Evolutionary conservation across 1,140 invertebrate species (phyloP), one percentile per base, ranked within the genome.

Genomic region (Steinernema feltiae): DNA sequence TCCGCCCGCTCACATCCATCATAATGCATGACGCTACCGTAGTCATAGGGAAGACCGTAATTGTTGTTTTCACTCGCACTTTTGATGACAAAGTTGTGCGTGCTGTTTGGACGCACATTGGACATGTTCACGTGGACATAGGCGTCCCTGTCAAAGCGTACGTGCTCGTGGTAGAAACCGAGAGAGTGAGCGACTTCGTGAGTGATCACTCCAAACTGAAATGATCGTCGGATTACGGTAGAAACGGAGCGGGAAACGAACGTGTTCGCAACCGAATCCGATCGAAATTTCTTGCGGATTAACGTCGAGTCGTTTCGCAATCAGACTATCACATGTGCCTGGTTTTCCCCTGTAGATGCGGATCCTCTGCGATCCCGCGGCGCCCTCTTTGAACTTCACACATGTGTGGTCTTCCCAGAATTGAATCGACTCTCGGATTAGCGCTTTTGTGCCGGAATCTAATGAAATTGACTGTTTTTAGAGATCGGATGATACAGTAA

Each of bases 131-230:
- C 48, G 48, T 15, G n/a, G 12, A 82, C 76, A 70, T 82, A 81
- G 12, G 72, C 29, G 48, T 84, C 83, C 21, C 83, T 72, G 48
- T 84, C 83, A 1, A 79, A 72, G 31, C 83, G 70, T 27, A 75
- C 77, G 71, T 84, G 83, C 48, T 84, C 83, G 48, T 84, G 74
- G 75, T 82, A 77, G 72, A 86, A 82, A 2, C 88, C 88, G 30
- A 88, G 78, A 0, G 87, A 83, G 77, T 88, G 88, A 0, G 87
- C 87, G 12, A 88, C 80, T 77, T 88, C 88, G 75, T 88, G 88
- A 24, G 53, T 48, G 30, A 80, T 80, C 1, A 79, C 78, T 41
- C 78, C 78, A 24, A 72, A 41, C 78, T 79, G 35, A 72, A 77
- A 1, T 30, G n/a, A 30, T 7, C 24, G 53, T 15, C n/a, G 24